Conservation (phyloP, 2,888 invertebrate genomes). For the Athrips mouffetella region DNA sequence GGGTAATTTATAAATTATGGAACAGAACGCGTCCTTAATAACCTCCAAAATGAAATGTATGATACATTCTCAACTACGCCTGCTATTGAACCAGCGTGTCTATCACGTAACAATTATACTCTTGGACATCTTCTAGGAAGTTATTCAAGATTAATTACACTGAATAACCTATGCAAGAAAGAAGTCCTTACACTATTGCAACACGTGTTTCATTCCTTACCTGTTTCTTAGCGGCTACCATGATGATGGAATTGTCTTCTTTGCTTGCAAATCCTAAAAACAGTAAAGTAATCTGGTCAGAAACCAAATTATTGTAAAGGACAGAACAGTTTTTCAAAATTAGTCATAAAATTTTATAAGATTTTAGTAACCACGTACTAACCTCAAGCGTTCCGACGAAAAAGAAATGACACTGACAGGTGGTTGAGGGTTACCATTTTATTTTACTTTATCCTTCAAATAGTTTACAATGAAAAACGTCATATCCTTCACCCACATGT, state of each 20-base stretch:
- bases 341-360: not conserved
- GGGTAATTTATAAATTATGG: not conserved
- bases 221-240: conserved; percentile 94
- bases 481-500: too few relatives aligned
- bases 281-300: not conserved
- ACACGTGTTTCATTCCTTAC: conserved; percentile 76
- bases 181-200: conserved; percentile 40
- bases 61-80: conserved; percentile 66
- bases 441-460: not conserved
- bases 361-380: not conserved
- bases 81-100: conserved; percentile 60
- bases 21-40: conserved; percentile 13
- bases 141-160: conserved; percentile 30
- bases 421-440: not conserved
- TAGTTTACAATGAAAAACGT: too few relatives aligned
- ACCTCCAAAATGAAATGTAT: conserved; percentile 36
- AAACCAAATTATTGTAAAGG: not conserved
- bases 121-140: conserved; percentile 47
- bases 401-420: conserved; percentile 10
- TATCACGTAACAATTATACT: conserved; percentile 60
- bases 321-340: not conserved
- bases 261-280: not conserved
- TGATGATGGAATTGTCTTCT: conserved; percentile 45
- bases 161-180: conserved; percentile 43
- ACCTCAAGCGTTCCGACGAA: conserved; percentile 2